These are phyloP conservation scores for Rhagoletis pomonella DNA, from an alignment of 1,140 invertebrate genomes.

Conservation along the genomic window DNA sequence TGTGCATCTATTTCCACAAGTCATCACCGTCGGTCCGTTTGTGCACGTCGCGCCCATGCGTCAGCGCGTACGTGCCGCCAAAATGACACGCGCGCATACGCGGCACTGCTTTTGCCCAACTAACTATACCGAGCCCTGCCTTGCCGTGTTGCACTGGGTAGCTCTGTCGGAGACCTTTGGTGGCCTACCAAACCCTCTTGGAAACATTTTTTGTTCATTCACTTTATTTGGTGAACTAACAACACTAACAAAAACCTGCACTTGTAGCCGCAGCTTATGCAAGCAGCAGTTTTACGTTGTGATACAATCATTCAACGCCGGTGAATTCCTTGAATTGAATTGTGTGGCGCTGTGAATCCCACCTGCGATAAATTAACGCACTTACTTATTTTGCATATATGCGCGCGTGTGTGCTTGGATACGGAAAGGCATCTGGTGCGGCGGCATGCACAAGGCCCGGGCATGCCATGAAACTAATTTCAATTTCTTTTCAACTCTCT, in stretches of 20 bases:
- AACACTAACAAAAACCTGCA: too few relatives aligned
- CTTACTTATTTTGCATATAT: too few relatives aligned
- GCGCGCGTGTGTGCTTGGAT: too few relatives aligned
- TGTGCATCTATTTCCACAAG: background rate
- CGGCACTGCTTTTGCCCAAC: constrained; percentile 16
- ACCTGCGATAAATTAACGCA: too few relatives aligned
- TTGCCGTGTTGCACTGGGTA: background rate
- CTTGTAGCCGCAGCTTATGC: too few relatives aligned
- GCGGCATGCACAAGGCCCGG: constrained; percentile 33
- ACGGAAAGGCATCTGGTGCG: constrained; percentile 6
- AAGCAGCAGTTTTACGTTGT: constrained; percentile 27
- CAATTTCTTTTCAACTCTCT: constrained; percentile 19
- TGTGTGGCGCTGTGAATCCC: background rate
- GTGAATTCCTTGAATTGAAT: constrained; percentile 38
- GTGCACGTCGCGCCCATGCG: constrained; percentile 48
- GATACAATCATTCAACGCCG: background rate
- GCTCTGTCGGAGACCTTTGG: constrained; percentile 25
- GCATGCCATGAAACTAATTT: constrained; percentile 28
- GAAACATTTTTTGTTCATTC: background rate
- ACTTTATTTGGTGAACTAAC: too few relatives aligned
- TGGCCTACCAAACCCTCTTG: constrained; percentile 21
- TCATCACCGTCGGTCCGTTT: background rate
- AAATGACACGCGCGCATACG: constrained; percentile 49
- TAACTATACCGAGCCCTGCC: too few relatives aligned
- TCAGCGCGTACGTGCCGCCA: constrained; percentile 31